A percentile compares a stretch with the other conserved stretches of the same genome.
These are phyloP conservation scores for Teleopsis dalmanni DNA, from an alignment of 1,140 invertebrate genomes.

Conservation along the genomic window DNA sequence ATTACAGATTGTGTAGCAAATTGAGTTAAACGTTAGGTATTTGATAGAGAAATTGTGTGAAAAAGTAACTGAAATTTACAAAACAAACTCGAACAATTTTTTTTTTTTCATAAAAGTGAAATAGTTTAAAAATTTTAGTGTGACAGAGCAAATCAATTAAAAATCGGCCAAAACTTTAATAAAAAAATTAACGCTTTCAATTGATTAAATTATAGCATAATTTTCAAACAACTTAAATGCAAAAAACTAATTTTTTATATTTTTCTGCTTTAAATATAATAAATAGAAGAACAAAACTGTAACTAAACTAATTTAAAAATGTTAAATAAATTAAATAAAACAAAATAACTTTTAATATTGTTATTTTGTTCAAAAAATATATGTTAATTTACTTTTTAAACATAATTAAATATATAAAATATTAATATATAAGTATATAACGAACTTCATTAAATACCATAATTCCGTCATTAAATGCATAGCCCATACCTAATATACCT, in stretches of 20 bases:
- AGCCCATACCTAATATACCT: conserved; percentile 63
- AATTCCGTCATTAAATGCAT: conserved; percentile 42
- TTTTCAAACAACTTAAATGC: conserved; percentile 2
- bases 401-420: neutral
- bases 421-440: conserved; percentile 2
- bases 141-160: too few relatives aligned
- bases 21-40: too few relatives aligned
- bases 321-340: neutral
- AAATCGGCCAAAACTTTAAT: too few relatives aligned
- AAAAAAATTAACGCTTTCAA: too few relatives aligned
- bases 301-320: conserved; percentile 5
- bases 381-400: too few relatives aligned
- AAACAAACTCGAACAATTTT: too few relatives aligned
- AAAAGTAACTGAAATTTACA: too few relatives aligned
- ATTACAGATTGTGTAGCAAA: too few relatives aligned
- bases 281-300: neutral
- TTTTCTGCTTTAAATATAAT: neutral
- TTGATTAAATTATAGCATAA: too few relatives aligned
- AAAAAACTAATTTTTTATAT: neutral
- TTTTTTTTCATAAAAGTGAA: too few relatives aligned
- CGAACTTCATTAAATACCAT: conserved; percentile 17
- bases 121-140: too few relatives aligned
- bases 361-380: conserved; percentile 1
- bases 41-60: too few relatives aligned
- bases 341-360: neutral